A percentile compares a stretch with the other conserved stretches of the same genome.
Conservation (phyloP, 2,888 invertebrate genomes). For the Drosophila acutilabella region DNA sequence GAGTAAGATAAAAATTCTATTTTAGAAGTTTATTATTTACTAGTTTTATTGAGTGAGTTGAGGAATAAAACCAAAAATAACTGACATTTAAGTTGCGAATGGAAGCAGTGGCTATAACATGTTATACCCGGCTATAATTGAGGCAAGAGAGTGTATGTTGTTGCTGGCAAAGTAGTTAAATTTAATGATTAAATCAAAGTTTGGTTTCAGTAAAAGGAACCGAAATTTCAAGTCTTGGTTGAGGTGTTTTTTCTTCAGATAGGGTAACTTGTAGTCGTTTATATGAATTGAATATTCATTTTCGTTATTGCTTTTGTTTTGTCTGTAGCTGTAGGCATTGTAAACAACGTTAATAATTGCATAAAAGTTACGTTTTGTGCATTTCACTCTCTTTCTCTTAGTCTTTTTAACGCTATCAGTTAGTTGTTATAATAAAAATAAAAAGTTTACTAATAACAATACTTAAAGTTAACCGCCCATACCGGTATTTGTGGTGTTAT, state of each 20-base stretch:
- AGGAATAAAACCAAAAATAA: conserved; percentile 2
- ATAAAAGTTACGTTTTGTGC: conserved; percentile 16
- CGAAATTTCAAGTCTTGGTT: no score
- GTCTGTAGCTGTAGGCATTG: conserved; percentile 1
- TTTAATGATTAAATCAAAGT: no score
- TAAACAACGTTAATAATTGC: conserved; percentile 23
- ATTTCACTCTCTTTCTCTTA: background rate
- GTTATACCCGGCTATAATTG: no score
- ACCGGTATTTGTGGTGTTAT: conserved; percentile 17
- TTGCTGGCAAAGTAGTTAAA: no score
- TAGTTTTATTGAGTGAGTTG: conserved; percentile 2
- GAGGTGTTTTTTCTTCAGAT: no score
- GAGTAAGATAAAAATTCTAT: background rate
- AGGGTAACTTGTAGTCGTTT: background rate
- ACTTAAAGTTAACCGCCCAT: conserved; percentile 39
- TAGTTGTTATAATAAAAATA: conserved; percentile 46
- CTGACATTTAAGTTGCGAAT: conserved; percentile 3
- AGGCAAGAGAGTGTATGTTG: no score
- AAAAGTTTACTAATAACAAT: conserved; percentile 39
- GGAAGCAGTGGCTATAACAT: background rate
- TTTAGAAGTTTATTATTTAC: conserved; percentile 2
- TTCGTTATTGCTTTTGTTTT: conserved; percentile 3
- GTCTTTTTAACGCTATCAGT: background rate
- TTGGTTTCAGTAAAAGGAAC: no score
- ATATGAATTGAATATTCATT: background rate